phyloP scores from a whole-genome alignment of 2,888 invertebrate species.

The Coecobrya sp. region DNA sequence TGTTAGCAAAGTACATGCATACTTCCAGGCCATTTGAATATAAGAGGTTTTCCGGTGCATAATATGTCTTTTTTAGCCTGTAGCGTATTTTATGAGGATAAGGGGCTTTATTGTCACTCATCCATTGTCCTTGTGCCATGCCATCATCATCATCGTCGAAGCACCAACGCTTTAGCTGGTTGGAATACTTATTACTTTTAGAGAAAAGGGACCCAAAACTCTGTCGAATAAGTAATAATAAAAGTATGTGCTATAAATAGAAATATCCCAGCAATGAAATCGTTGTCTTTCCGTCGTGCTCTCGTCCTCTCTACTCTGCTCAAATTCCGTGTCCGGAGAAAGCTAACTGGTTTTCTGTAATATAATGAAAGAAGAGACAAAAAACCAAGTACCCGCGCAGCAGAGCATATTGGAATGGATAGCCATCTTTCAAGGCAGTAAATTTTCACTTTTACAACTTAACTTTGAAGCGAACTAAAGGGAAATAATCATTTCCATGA shows the following conservation, averaged over 20 bases:
- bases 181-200: constrained; percentile 16
- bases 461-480: background rate
- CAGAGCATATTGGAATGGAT: constrained; percentile 3
- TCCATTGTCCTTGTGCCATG: background rate
- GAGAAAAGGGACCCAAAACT: background rate
- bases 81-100: background rate
- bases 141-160: background rate
- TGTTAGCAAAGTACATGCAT: background rate
- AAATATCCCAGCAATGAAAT: background rate
- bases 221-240: constrained; percentile 5
- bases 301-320: no score
- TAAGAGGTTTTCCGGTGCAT: no score
- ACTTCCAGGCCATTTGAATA: constrained; percentile 2
- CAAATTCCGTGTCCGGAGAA: no score
- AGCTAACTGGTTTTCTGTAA: background rate
- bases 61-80: background rate
- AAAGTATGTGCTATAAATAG: background rate
- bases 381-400: background rate
- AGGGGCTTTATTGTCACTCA: constrained; percentile 21
- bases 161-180: background rate
- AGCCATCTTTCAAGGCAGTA: background rate
- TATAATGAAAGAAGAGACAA: no score
- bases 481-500: constrained; percentile 34
- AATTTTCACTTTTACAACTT: constrained; percentile 37
- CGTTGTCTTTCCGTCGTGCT: no score